phyloP scores from a whole-genome alignment of 2,113 vertebrate species.

The Semnopithecus entellus region DNA sequence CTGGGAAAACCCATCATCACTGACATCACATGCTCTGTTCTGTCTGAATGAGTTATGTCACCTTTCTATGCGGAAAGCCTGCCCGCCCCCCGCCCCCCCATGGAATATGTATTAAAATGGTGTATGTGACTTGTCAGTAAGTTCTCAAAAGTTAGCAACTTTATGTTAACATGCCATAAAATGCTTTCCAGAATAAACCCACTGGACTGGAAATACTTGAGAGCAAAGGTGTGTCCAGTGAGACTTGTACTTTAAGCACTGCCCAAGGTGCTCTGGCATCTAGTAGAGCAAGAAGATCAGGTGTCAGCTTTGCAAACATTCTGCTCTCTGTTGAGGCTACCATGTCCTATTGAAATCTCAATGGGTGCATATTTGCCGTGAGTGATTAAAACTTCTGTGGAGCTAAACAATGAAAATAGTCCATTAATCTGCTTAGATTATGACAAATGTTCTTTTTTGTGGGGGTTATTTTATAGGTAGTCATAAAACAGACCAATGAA shows the following conservation, averaged over 20 bases:
- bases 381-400: neutral
- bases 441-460: conserved; percentile 16
- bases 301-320: neutral
- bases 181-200: neutral
- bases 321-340: neutral
- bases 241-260: neutral
- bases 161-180: neutral
- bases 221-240: neutral
- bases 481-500: conserved; percentile 82
- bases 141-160: conserved; percentile 20
- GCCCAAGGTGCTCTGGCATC: neutral
- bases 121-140: neutral
- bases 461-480: conserved; percentile 76
- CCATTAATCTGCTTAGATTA: neutral
- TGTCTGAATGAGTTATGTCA: neutral
- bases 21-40: neutral
- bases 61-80: neutral
- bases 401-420: neutral
- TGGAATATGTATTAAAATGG: neutral
- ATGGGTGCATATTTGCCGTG: neutral
- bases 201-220: neutral
- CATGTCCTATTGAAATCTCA: neutral
- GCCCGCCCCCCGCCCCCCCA: accelerated
- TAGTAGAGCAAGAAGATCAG: neutral
- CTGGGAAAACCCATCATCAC: neutral